Evolutionary conservation across 2,113 vertebrate species (phyloP).

Genomic region (Lagopus leucura): DNA sequence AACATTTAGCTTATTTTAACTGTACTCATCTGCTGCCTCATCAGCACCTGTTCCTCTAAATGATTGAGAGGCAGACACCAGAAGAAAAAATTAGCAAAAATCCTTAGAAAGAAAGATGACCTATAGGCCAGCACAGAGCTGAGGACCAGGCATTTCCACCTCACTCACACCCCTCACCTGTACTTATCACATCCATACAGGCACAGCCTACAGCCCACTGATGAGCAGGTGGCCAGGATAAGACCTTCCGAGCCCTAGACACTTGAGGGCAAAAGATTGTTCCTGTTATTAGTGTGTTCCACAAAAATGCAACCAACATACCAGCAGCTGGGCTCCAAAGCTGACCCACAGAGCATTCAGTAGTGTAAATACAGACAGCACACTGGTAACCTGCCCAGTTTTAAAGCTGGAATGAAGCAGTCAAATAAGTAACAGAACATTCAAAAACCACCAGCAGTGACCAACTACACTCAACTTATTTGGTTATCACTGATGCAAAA

Average conservation of each 20-base stretch:
- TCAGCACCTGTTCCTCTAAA: background rate
- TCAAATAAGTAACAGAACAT: background rate
- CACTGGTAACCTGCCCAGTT: background rate
- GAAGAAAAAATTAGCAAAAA: background rate
- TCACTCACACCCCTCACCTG: rapidly evolving
- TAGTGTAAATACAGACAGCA: background rate
- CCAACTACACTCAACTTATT: background rate
- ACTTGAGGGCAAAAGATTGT: background rate
- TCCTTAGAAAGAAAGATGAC: background rate
- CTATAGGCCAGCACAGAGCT: background rate
- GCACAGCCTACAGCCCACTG: background rate
- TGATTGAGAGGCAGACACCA: background rate
- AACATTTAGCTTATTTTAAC: constrained; percentile 11
- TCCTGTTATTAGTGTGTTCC: background rate
- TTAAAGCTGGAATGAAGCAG: background rate
- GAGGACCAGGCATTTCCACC: background rate
- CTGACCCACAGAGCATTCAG: background rate
- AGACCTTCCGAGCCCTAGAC: background rate
- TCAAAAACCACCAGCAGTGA: background rate
- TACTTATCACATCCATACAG: rapidly evolving
- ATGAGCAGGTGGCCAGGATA: rapidly evolving
- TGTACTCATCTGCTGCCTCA: background rate
- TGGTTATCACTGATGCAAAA: background rate
- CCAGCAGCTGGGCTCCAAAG: background rate
- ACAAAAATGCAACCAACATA: background rate